phyloP scores from a whole-genome alignment of 2,797 vertebrate species.

The Rhodeus uyekii region DNA sequence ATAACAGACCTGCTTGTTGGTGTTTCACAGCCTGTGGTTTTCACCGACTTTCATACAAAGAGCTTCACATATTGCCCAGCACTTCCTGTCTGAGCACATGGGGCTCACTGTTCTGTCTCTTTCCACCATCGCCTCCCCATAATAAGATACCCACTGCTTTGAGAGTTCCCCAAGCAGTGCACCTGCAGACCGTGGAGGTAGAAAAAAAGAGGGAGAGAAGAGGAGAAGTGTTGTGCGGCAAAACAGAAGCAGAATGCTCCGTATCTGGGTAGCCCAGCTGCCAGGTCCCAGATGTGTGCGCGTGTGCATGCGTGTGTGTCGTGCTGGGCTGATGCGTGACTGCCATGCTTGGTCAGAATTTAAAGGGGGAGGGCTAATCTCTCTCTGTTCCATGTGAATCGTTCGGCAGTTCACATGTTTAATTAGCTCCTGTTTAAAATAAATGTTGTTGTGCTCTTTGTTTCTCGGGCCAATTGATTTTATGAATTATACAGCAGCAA shows the following conservation, averaged over 20 bases:
- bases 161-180: conserved; percentile 60
- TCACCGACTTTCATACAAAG: conserved; percentile 39
- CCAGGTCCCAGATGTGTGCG: conserved; percentile 57
- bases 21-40: conserved; percentile 34
- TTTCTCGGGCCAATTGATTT: conserved; percentile 41
- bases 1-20: conserved; percentile 33
- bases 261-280: conserved; percentile 70
- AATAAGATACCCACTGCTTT: conserved; percentile 65
- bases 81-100: conserved; percentile 28
- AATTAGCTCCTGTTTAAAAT: conserved; percentile 62
- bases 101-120: conserved; percentile 25
- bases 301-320: conserved; percentile 44
- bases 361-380: conserved; percentile 18
- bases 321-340: conserved; percentile 33
- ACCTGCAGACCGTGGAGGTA: conserved; percentile 67
- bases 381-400: conserved; percentile 60
- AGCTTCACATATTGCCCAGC: conserved; percentile 31
- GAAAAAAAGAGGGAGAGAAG: conserved; percentile 50
- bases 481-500: conserved; percentile 44
- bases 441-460: conserved; percentile 22
- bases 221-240: conserved; percentile 43
- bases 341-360: conserved; percentile 41
- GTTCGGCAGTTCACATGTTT: conserved; percentile 59
- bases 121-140: conserved; percentile 50
- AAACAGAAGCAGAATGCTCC: conserved; percentile 44